phyloP scores from a whole-genome alignment of 2,113 vertebrate species.

The Laticauda colubrina region DNA sequence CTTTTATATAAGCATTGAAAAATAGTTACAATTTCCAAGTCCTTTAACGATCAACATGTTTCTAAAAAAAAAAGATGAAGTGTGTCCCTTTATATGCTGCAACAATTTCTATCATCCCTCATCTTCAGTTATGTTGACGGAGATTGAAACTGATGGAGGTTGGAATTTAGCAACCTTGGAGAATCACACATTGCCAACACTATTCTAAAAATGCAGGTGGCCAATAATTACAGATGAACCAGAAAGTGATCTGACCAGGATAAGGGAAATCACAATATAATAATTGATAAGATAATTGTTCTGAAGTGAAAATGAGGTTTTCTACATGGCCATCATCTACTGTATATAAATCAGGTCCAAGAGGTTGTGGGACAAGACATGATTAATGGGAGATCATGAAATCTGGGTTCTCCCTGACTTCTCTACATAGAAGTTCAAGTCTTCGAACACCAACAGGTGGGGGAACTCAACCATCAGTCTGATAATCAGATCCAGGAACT shows the following conservation, averaged over 20 bases:
- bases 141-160: background rate
- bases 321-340: background rate
- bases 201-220: background rate
- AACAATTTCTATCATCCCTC: background rate
- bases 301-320: background rate
- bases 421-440: background rate
- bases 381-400: background rate
- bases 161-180: background rate
- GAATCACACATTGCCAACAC: background rate
- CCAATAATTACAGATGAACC: background rate
- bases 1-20: background rate
- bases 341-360: background rate
- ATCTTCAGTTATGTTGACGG: background rate
- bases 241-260: background rate
- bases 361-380: background rate
- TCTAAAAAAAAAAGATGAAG: background rate
- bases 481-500: background rate
- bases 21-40: background rate
- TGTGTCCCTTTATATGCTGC: background rate
- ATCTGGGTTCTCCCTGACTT: background rate
- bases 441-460: background rate
- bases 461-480: background rate
- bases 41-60: background rate
- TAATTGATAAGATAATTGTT: background rate
- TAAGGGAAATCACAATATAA: background rate